Percentiles rank a stretch among this genome's conserved stretches.
Conservation (phyloP, 2,113 vertebrate species). For the Eulemur rufifrons region DNA sequence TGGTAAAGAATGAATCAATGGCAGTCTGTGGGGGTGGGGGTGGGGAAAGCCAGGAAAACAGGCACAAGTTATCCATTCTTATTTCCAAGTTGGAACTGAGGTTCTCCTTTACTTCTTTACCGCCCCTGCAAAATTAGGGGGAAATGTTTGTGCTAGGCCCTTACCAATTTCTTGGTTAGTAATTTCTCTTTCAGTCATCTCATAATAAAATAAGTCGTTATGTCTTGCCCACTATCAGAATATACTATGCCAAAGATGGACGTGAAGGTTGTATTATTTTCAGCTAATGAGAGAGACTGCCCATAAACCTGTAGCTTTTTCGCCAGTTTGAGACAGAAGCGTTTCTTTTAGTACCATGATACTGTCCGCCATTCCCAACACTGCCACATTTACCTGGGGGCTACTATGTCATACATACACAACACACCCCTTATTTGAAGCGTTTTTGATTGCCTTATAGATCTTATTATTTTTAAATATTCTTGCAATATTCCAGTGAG, state of each 20-base stretch:
- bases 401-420: background rate
- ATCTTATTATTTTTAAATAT: background rate
- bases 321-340: background rate
- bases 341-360: background rate
- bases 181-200: background rate
- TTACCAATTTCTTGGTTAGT: background rate
- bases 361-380: background rate
- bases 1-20: background rate
- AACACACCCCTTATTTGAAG: background rate
- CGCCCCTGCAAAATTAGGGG: background rate
- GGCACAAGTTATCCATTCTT: background rate
- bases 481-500: background rate
- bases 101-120: background rate
- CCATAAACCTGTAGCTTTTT: background rate
- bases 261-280: background rate
- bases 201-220: background rate
- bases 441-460: background rate
- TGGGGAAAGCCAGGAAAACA: background rate
- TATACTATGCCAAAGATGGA: background rate
- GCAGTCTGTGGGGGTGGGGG: background rate
- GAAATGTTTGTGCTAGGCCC: background rate
- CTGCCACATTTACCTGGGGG: background rate
- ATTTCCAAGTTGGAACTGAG: background rate
- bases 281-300: background rate
- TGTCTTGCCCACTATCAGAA: background rate